These are phyloP conservation scores for Callochromis pleurospilus DNA, from an alignment of 2,113 vertebrate species.

Conservation along the genomic window DNA sequence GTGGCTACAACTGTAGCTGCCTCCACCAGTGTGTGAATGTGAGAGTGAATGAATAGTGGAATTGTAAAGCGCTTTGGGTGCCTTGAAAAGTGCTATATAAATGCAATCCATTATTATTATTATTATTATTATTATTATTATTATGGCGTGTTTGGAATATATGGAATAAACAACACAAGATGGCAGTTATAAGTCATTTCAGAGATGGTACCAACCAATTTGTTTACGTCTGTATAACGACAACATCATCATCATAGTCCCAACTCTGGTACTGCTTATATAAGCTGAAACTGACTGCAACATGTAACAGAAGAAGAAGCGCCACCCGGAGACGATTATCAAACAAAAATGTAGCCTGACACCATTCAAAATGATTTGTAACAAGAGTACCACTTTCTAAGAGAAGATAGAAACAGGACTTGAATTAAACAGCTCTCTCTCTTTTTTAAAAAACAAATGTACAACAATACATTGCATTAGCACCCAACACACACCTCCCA, in stretches of 20 bases:
- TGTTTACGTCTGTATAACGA: not conserved
- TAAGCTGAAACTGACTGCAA: not conserved
- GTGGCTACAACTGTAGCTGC: not conserved
- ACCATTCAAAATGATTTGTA: not conserved
- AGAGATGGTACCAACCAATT: not conserved
- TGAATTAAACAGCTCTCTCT: not conserved
- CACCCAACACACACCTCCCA: not conserved
- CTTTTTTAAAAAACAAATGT: not conserved
- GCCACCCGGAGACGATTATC: not conserved
- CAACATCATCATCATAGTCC: not conserved
- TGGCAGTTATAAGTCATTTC: not conserved
- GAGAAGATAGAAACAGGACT: not conserved
- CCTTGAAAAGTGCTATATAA: not conserved
- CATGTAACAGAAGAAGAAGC: not conserved
- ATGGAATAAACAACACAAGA: not conserved
- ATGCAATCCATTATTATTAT: not conserved
- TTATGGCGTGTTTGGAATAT: not conserved
- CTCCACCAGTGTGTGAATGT: not conserved
- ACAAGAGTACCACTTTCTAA: not conserved
- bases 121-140: not conserved
- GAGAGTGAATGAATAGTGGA: no score
- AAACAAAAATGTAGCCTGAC: not conserved
- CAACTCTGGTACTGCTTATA: not conserved
- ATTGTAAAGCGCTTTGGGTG: not conserved
- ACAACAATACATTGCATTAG: not conserved